phyloP scores from a whole-genome alignment of 1,140 invertebrate genomes.

The Alviniconcha marisindica region DNA sequence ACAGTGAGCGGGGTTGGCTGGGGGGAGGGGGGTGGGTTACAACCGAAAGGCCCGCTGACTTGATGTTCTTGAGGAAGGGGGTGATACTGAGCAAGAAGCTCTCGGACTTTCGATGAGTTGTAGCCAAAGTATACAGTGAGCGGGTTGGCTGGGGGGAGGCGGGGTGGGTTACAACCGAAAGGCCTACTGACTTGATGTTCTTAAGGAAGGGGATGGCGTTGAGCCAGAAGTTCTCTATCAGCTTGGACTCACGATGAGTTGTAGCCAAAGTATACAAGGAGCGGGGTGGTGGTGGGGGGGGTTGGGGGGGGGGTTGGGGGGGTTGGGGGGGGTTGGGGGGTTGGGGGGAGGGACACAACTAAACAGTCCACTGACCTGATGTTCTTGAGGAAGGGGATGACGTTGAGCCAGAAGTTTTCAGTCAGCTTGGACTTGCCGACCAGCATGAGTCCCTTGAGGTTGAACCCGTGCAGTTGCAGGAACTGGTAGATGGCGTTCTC shows the following conservation, averaged over 20 bases:
- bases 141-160: background rate
- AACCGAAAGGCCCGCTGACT: no score
- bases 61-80: slow-evolving; percentile 3
- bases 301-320: no score
- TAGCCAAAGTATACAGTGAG: no score
- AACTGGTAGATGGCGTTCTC: slow-evolving; percentile 96
- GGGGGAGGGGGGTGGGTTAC: no score
- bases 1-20: no score
- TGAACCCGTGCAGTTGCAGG: slow-evolving; percentile 90
- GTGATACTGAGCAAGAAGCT: slow-evolving; percentile 74
- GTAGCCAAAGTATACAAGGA: background rate
- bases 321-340: no score
- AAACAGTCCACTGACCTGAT: slow-evolving; percentile 83
- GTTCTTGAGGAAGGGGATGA: slow-evolving; percentile 92
- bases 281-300: no score
- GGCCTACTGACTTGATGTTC: slow-evolving; percentile 87
- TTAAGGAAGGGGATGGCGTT: slow-evolving; percentile 87
- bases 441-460: slow-evolving; percentile 90
- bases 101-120: background rate
- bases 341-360: background rate
- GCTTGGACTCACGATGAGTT: no score
- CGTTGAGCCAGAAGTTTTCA: slow-evolving; percentile 96
- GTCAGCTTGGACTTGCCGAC: slow-evolving; percentile 98
- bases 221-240: slow-evolving; percentile 98
- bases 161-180: background rate